These are phyloP conservation scores for Narcine bancroftii DNA, from an alignment of 2,113 vertebrate species.

Conservation along the genomic window DNA sequence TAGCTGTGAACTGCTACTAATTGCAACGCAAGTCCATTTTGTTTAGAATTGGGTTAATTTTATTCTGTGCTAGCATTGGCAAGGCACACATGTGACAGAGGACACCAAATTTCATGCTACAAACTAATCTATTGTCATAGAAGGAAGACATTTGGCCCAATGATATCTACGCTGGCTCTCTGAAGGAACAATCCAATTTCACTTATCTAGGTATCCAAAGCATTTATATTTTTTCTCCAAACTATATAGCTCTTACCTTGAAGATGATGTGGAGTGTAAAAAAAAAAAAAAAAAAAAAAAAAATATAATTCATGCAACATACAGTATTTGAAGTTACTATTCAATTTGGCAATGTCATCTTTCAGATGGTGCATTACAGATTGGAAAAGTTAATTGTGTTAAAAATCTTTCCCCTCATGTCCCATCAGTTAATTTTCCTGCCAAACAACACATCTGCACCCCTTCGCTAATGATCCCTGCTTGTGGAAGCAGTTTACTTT, in stretches of 20 bases:
- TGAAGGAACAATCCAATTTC: neutral
- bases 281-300: too few relatives aligned
- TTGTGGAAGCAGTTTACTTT: neutral
- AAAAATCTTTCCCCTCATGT: neutral
- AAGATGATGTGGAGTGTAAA: too few relatives aligned
- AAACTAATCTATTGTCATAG: neutral
- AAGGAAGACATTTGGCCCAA: neutral
- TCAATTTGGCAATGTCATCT: neutral
- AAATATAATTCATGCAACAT: too few relatives aligned
- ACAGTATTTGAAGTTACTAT: too few relatives aligned
- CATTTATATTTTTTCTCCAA: neutral
- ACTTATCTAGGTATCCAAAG: neutral
- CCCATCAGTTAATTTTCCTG: neutral
- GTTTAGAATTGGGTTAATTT: neutral
- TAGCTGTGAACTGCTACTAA: too few relatives aligned
- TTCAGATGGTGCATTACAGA: neutral
- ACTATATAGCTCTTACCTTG: too few relatives aligned
- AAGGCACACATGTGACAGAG: too few relatives aligned
- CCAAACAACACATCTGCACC: neutral
- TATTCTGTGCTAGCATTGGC: neutral
- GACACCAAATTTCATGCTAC: neutral
- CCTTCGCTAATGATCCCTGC: neutral
- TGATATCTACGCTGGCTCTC: neutral
- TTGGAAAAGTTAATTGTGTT: neutral
- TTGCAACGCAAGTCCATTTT: neutral